Evolutionary conservation across 2,797 vertebrate species (phyloP).

Genomic region (Leptatherina wallacei): DNA sequence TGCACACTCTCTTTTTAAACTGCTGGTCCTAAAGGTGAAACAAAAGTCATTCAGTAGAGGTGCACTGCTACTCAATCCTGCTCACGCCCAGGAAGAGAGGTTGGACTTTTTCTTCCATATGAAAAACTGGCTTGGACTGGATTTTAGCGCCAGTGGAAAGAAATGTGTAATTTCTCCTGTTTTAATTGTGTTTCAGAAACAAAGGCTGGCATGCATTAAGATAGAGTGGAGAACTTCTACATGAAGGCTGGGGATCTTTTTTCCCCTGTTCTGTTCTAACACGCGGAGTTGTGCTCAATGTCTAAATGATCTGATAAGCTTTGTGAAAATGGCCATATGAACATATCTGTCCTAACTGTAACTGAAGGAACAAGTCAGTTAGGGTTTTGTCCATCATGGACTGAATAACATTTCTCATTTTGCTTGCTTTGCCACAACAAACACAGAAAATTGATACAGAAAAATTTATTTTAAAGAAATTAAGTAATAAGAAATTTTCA

Average conservation of each 20-base stretch:
- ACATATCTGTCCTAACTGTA: neutral
- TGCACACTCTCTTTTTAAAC: conserved; percentile 16
- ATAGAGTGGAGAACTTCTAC: neutral
- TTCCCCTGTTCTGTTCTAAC: conserved; percentile 8
- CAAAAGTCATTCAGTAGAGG: neutral
- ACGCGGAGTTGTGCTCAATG: conserved; percentile 53
- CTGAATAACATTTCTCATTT: conserved; percentile 13
- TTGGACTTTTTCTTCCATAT: neutral
- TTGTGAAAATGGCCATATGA: no score
- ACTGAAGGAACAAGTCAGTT: conserved; percentile 32
- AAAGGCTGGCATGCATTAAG: neutral
- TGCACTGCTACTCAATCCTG: neutral
- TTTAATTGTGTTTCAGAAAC: neutral
- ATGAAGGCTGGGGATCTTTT: neutral
- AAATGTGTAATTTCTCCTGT: neutral
- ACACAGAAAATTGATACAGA: neutral
- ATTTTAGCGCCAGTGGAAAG: conserved; percentile 3
- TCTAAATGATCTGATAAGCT: conserved; percentile 52
- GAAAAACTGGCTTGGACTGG: conserved; percentile 10
- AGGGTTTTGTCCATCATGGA: conserved; percentile 7
- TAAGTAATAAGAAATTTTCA: no score
- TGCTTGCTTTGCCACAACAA: neutral
- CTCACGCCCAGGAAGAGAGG: conserved; percentile 17
- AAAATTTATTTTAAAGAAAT: no score
- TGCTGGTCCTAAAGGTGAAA: conserved; percentile 17